Evolutionary conservation across 2,797 vertebrate species (phyloP).

Genomic region (Poeciliopsis infans): DNA sequence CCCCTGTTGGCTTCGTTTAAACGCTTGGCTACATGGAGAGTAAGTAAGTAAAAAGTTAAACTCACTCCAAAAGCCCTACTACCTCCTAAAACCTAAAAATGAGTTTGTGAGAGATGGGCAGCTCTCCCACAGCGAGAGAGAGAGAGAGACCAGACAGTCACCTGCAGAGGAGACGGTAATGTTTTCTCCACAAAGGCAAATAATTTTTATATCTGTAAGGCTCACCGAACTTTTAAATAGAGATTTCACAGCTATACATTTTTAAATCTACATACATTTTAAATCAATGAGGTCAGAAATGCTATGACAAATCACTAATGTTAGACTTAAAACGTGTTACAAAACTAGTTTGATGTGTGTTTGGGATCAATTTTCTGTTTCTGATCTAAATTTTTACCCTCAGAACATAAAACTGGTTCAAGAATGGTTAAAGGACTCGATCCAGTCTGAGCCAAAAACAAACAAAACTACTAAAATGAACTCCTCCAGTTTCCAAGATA

Average conservation of each 20-base stretch:
- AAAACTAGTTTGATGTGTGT: not conserved
- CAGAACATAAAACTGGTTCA: not conserved
- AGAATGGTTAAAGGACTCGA: not conserved
- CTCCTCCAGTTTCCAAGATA: not conserved
- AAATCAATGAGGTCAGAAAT: not conserved
- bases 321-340: not conserved
- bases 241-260: not conserved
- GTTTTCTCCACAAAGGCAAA: not conserved
- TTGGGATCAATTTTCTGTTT: not conserved
- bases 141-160: not conserved
- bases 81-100: not conserved
- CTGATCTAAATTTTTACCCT: not conserved
- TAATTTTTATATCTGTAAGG: not conserved
- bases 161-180: not conserved
- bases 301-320: not conserved
- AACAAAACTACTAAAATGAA: not conserved
- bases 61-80: not conserved
- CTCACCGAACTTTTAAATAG: not conserved
- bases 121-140: not conserved
- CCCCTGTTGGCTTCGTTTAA: constrained; percentile 36
- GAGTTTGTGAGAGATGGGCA: not conserved
- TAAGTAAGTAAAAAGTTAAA: constrained; percentile 22
- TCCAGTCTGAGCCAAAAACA: not conserved
- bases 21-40: constrained; percentile 44
- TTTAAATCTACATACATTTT: not conserved